Evolutionary conservation across 2,888 invertebrate species (phyloP).

Genomic region (Hetaerina titia): DNA sequence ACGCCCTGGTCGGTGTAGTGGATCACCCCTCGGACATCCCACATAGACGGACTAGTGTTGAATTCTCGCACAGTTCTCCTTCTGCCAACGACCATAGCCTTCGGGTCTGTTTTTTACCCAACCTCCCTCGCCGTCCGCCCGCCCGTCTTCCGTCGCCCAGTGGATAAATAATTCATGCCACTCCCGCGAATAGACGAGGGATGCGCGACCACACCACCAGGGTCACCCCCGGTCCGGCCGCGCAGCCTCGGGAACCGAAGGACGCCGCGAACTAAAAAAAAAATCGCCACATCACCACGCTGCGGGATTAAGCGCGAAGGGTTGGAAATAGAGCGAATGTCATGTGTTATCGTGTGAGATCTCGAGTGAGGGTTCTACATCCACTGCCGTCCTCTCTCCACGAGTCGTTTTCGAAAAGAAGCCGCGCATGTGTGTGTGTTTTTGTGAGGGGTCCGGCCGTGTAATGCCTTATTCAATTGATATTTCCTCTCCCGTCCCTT

Average conservation of each 20-base stretch:
- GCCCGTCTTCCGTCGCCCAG: background rate
- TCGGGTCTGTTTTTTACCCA: background rate
- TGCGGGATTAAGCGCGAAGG: background rate
- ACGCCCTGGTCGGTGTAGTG: background rate
- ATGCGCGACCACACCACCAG: background rate
- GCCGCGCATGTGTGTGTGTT: background rate
- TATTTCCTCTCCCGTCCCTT: background rate
- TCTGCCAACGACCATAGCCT: background rate
- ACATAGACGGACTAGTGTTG: background rate
- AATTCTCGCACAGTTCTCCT: background rate
- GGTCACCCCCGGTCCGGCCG: background rate
- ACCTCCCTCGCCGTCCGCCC: background rate
- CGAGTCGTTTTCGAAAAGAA: background rate
- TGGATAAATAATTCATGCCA: conserved; percentile 59
- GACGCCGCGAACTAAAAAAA: background rate
- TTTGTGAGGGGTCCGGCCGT: background rate
- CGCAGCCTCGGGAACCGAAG: background rate
- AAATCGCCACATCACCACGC: background rate
- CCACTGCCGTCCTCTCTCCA: no score
- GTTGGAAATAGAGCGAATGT: background rate
- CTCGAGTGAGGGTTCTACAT: no score
- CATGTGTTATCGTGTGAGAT: no score
- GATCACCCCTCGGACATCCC: background rate
- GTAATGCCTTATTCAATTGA: conserved; percentile 27
- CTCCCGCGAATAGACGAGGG: conserved; percentile 7